Percentiles rank a stretch among this genome's conserved stretches.
These are phyloP conservation scores for Argyresthia albistria DNA, from an alignment of 2,888 invertebrate genomes.

Conservation along the genomic window DNA sequence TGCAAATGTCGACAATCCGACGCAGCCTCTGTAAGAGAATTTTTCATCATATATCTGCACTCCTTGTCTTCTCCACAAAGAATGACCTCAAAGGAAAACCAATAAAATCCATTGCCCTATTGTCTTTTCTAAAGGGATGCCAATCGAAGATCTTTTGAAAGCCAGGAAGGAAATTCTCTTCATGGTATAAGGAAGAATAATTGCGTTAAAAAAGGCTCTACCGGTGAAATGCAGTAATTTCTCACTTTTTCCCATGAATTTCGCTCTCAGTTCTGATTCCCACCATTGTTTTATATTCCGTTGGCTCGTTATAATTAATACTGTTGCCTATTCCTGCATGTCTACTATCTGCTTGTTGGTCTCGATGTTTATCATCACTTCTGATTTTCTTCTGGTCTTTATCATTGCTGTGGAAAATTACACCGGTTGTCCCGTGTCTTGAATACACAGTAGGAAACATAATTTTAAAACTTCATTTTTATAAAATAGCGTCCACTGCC, in stretches of 20 bases:
- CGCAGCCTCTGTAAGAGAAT: no score
- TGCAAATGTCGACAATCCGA: no score
- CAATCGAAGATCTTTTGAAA: background rate
- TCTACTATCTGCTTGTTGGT: slow-evolving; percentile 8
- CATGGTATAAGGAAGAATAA: background rate
- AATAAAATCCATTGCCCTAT: background rate
- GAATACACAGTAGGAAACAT: no score
- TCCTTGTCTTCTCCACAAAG: background rate
- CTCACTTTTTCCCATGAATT: slow-evolving; percentile 41
- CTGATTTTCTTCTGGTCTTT: no score
- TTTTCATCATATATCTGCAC: background rate
- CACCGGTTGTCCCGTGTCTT: no score
- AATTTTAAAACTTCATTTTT: no score
- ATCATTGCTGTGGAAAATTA: no score
- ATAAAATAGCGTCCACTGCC: no score
- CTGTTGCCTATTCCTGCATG: slow-evolving; percentile 42
- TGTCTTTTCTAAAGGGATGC: background rate
- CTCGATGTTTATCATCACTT: no score
- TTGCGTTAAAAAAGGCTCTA: background rate
- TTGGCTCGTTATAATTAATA: slow-evolving; percentile 30
- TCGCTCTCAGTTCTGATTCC: slow-evolving; percentile 44
- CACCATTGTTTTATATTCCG: slow-evolving; percentile 43
- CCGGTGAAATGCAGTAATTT: slow-evolving; percentile 46
- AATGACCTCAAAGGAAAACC: background rate
- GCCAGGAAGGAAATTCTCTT: slow-evolving; percentile 2